Evolutionary conservation across 92 coral and sea anemone genomes (phyloP).

Genomic region (Zoanthus sansibaricus): DNA sequence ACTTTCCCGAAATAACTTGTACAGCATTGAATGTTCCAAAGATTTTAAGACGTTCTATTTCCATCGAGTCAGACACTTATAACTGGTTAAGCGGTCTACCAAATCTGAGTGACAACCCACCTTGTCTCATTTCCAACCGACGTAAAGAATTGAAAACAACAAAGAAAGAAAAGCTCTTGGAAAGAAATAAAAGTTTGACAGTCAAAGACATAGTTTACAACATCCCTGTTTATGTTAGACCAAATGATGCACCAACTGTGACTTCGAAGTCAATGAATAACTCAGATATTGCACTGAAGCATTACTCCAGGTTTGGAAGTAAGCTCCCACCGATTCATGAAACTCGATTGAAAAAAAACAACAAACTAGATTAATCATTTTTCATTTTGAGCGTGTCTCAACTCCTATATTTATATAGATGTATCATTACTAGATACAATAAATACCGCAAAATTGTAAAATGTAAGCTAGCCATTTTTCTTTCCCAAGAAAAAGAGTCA

Average conservation of each 20-base stretch:
- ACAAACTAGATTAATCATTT: too few species aligned
- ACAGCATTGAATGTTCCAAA: constrained; percentile 70
- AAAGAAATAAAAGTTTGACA: constrained; percentile 49
- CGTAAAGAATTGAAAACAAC: background rate
- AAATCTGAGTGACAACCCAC: constrained; percentile 37
- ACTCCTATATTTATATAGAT: too few species aligned
- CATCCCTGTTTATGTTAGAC: constrained; percentile 33
- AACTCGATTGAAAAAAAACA: background rate
- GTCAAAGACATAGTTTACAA: constrained; percentile 68
- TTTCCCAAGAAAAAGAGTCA: too few species aligned
- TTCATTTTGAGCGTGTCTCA: too few species aligned
- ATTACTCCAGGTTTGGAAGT: background rate
- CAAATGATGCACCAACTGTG: background rate
- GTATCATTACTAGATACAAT: too few species aligned
- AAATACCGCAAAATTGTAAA: too few species aligned
- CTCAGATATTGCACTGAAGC: background rate
- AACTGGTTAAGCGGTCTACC: constrained; percentile 80
- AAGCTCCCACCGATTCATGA: background rate
- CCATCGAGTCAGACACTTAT: constrained; percentile 74
- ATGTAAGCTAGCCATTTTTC: too few species aligned
- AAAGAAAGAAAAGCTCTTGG: background rate
- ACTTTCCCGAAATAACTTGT: constrained; percentile 69
- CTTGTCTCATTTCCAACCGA: background rate
- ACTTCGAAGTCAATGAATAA: background rate
- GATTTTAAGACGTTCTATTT: constrained; percentile 74